Conservation (phyloP, 2,888 invertebrate genomes). For the Pedicia rivosa region DNA sequence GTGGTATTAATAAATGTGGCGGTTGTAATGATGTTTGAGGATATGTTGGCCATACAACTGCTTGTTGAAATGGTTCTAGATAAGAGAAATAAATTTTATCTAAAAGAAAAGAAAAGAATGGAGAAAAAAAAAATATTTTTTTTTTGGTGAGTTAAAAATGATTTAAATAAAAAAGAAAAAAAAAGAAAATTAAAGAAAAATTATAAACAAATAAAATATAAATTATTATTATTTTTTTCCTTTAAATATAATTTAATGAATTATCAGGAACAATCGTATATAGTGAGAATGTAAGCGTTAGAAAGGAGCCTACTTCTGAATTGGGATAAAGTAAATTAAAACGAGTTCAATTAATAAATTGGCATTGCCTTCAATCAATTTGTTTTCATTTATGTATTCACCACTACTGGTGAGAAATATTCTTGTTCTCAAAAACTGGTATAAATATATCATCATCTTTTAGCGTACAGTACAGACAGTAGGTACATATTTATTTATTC, state of each 20-base stretch:
- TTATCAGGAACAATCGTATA: too few relatives aligned
- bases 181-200: background rate
- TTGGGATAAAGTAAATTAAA: too few relatives aligned
- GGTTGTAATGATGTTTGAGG: slow-evolving; percentile 29
- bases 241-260: background rate
- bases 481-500: too few relatives aligned
- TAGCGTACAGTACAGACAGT: too few relatives aligned
- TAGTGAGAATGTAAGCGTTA: too few relatives aligned
- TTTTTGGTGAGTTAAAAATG: background rate
- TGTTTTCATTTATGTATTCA: too few relatives aligned
- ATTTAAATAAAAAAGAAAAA: background rate
- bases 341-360: too few relatives aligned
- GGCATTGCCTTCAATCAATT: too few relatives aligned
- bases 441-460: too few relatives aligned
- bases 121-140: slow-evolving; percentile 3
- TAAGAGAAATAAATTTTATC: slow-evolving; percentile 10
- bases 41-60: slow-evolving; percentile 60
- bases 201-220: background rate
- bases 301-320: too few relatives aligned
- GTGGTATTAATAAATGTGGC: slow-evolving; percentile 13
- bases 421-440: too few relatives aligned
- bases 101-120: slow-evolving; percentile 7
- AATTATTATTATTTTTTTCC: background rate
- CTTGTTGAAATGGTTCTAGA: slow-evolving; percentile 49
- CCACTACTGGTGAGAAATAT: too few relatives aligned